A percentile compares a stretch with the other conserved stretches of the same genome.
phyloP scores from a whole-genome alignment of 1,140 invertebrate species.

The Dendroctonus valens region DNA sequence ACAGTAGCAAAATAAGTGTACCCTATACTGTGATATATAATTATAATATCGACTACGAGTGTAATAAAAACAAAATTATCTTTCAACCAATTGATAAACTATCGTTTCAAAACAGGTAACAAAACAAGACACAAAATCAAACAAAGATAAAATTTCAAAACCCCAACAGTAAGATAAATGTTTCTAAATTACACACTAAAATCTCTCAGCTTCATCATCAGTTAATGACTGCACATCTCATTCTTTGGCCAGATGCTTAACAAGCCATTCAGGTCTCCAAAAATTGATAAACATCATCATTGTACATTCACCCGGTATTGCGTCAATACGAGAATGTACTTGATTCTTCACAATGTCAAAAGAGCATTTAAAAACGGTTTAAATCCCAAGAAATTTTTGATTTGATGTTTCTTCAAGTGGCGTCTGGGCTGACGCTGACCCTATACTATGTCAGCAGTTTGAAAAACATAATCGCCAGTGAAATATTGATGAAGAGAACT shows the following conservation, averaged over 20 bases:
- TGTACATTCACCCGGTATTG: conserved; percentile 18
- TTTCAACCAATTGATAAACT: neutral
- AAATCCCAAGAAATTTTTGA: conserved; percentile 6
- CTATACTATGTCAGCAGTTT: conserved; percentile 85
- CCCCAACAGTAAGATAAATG: conserved; percentile 19
- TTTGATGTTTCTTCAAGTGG: conserved; percentile 23
- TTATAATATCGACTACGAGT: neutral
- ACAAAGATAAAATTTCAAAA: conserved; percentile 30
- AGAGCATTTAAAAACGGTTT: conserved; percentile 14
- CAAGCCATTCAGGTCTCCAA: neutral
- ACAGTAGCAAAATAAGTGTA: conserved; percentile 3
- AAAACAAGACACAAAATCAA: conserved; percentile 27
- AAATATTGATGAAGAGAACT: conserved; percentile 94
- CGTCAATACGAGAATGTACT: conserved; percentile 6
- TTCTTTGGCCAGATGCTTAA: neutral
- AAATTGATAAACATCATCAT: conserved; percentile 7
- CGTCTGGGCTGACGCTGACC: conserved; percentile 42
- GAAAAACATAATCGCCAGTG: conserved; percentile 95
- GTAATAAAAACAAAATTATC: neutral
- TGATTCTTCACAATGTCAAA: conserved; percentile 6
- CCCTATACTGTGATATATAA: neutral
- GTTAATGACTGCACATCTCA: neutral
- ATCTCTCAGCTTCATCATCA: neutral
- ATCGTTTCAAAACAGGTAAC: conserved; percentile 11
- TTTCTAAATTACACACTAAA: conserved; percentile 27